These are phyloP conservation scores for Venturia canescens DNA, from an alignment of 1,140 invertebrate species.

Conservation along the genomic window DNA sequence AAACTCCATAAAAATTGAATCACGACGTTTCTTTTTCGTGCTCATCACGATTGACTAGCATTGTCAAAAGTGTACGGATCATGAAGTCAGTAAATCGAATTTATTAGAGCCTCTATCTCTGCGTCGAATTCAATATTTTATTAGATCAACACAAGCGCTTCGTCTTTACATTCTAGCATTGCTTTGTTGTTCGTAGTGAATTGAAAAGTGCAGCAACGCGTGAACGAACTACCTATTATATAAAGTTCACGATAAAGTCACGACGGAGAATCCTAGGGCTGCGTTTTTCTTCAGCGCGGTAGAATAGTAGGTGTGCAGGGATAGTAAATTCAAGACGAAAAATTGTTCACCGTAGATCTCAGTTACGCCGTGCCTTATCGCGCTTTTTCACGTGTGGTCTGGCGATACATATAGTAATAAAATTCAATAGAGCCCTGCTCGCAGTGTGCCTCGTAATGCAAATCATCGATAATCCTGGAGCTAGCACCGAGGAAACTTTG, in stretches of 20 bases:
- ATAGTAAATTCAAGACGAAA: neutral
- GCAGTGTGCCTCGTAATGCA: slow-evolving; percentile 6
- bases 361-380: slow-evolving; percentile 17
- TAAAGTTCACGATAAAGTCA: neutral
- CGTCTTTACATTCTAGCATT: too few relatives aligned
- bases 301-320: neutral
- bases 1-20: too few relatives aligned
- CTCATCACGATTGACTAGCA: too few relatives aligned
- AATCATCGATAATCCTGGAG: slow-evolving; percentile 9
- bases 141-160: too few relatives aligned
- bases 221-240: neutral
- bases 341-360: neutral
- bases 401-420: neutral
- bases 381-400: neutral
- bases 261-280: neutral
- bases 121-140: too few relatives aligned
- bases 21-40: too few relatives aligned
- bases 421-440: neutral
- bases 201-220: neutral
- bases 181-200: neutral
- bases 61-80: neutral
- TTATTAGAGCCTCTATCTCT: too few relatives aligned
- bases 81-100: neutral
- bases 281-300: neutral
- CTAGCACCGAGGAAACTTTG: neutral